Evolutionary conservation across 2,797 vertebrate species (phyloP).

Genomic region (Helarctos malayanus): DNA sequence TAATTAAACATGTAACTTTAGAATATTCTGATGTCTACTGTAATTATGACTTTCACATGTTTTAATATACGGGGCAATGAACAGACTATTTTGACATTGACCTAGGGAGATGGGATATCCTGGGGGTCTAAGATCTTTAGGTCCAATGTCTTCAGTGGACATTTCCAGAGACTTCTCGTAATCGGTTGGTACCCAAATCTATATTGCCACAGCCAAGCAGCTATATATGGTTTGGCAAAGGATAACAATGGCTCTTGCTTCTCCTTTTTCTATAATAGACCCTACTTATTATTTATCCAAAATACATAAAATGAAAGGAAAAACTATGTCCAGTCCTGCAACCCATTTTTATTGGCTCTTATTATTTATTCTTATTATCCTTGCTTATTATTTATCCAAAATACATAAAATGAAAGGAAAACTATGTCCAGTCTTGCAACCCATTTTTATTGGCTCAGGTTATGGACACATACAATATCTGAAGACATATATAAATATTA

Average conservation of each 20-base stretch:
- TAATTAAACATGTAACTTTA: background rate
- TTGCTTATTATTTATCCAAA: background rate
- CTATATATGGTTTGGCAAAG: background rate
- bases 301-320: background rate
- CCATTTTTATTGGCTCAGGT: background rate
- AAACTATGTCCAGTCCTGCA: background rate
- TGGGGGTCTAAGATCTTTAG: background rate
- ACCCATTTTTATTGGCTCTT: background rate
- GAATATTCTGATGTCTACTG: background rate
- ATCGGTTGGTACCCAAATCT: background rate
- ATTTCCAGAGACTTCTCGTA: background rate
- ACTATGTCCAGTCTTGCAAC: background rate
- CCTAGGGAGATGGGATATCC: no score
- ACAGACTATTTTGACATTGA: background rate
- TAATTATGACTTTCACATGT: background rate
- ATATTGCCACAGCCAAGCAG: background rate
- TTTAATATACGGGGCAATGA: background rate
- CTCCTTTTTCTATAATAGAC: background rate
- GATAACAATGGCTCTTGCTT: background rate
- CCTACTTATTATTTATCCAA: constrained; percentile 29
- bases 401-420: background rate
- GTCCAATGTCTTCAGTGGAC: background rate
- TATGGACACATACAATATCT: background rate
- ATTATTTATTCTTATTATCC: no score
- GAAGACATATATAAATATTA: background rate